A percentile compares a stretch with the other conserved stretches of the same genome.
Evolutionary conservation across 2,113 vertebrate species (phyloP).

Genomic region (Canis aureus): DNA sequence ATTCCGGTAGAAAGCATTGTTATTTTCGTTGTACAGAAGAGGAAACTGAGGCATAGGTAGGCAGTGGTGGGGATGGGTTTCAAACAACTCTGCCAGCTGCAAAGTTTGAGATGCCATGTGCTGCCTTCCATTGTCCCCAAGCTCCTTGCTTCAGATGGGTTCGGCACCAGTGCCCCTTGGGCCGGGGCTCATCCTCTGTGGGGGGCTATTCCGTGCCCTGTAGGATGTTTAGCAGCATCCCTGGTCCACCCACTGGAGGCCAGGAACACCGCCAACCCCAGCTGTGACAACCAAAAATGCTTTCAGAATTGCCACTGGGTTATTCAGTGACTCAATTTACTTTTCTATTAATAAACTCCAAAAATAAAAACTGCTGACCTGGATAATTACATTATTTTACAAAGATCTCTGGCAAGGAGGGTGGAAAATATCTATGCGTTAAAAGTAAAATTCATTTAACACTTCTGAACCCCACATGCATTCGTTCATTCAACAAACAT

Average conservation of each 20-base stretch:
- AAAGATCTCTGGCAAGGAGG: neutral
- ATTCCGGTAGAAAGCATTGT: neutral
- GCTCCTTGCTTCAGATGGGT: neutral
- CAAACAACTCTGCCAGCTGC: too few species aligned
- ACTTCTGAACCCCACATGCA: neutral
- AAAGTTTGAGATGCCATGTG: neutral
- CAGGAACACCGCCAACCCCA: neutral
- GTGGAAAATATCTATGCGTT: neutral
- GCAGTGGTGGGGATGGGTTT: neutral
- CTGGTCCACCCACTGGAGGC: neutral
- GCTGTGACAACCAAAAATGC: neutral
- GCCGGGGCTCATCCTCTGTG: neutral
- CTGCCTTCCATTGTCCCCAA: neutral
- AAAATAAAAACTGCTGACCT: conserved; percentile 15
- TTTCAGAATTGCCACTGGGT: neutral
- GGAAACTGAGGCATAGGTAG: neutral
- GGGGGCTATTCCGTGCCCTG: neutral
- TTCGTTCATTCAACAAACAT: neutral
- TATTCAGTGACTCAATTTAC: neutral
- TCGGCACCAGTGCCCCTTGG: neutral
- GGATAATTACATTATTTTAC: conserved; percentile 1
- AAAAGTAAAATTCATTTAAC: neutral
- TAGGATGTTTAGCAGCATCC: neutral
- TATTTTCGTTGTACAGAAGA: neutral
- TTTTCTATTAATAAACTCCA: neutral